Conservation (phyloP, 2,888 invertebrate genomes). For the Caenorhabditis virilis region DNA sequence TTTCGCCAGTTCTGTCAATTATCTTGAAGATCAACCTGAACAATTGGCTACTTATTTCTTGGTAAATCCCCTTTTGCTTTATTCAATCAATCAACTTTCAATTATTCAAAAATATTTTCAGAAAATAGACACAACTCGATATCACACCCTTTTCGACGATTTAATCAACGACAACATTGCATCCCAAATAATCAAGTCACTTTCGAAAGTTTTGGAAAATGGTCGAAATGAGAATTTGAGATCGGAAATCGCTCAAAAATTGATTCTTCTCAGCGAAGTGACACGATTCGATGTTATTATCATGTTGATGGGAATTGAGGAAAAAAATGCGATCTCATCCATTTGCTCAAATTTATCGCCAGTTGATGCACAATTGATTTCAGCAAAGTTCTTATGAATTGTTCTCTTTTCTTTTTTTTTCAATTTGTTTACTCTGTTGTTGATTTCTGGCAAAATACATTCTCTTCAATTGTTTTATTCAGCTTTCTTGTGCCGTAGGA, state of each 20-base stretch:
- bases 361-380: slow-evolving; percentile 4
- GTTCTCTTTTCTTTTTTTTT: no score
- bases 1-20: slow-evolving; percentile 10
- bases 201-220: slow-evolving; percentile 9
- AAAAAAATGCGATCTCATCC: slow-evolving; percentile 7
- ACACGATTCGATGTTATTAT: slow-evolving; percentile 43
- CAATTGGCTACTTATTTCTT: slow-evolving; percentile 27
- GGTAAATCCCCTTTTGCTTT: no score
- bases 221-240: background rate
- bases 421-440: no score
- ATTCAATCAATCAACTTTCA: no score
- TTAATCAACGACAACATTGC: slow-evolving; percentile 29
- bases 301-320: slow-evolving; percentile 27
- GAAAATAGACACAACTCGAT: slow-evolving; percentile 13
- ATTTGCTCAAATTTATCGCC: slow-evolving; percentile 7
- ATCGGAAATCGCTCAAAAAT: slow-evolving; percentile 11
- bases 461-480: no score
- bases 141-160: slow-evolving; percentile 36
- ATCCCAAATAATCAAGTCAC: slow-evolving; percentile 15
- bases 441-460: no score
- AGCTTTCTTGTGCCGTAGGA: no score
- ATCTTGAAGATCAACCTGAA: slow-evolving; percentile 4
- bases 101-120: slow-evolving; percentile 12
- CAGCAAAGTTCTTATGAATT: slow-evolving; percentile 4
- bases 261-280: slow-evolving; percentile 22